A percentile compares a stretch with the other conserved stretches of the same genome.
phyloP scores from a whole-genome alignment of 2,888 invertebrate species.

The Pachliopta kotzebuea region DNA sequence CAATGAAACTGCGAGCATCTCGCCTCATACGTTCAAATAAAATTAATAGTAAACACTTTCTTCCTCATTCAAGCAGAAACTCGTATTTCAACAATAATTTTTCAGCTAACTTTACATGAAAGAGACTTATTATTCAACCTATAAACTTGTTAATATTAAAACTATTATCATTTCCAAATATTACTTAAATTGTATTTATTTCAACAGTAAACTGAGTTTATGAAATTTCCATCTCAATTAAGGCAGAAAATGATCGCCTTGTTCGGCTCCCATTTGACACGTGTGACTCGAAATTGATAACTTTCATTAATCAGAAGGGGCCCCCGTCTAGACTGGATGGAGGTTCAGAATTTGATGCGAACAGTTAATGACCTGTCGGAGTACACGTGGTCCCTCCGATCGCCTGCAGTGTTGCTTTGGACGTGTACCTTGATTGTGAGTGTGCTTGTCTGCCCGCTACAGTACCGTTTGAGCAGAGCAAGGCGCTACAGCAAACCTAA shows the following conservation, averaged over 20 bases:
- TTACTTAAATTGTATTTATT: too few relatives aligned
- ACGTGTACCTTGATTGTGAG: slow-evolving; percentile 24
- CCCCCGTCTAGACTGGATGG: slow-evolving; percentile 22
- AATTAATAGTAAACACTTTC: too few relatives aligned
- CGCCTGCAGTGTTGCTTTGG: slow-evolving; percentile 17
- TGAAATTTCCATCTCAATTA: too few relatives aligned
- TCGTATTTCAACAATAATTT: too few relatives aligned
- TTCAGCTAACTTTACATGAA: too few relatives aligned
- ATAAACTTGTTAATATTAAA: too few relatives aligned
- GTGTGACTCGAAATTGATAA: slow-evolving; percentile 8
- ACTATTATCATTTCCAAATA: too few relatives aligned
- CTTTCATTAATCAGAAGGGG: slow-evolving; percentile 11
- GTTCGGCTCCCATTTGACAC: neutral
- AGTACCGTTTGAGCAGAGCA: slow-evolving; percentile 18
- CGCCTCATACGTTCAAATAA: too few relatives aligned
- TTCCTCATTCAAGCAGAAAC: too few relatives aligned
- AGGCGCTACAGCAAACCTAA: slow-evolving; percentile 13
- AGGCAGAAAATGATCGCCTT: neutral
- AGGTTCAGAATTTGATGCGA: slow-evolving; percentile 24
- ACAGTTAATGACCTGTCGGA: slow-evolving; percentile 25
- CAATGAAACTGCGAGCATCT: neutral
- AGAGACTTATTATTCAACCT: too few relatives aligned
- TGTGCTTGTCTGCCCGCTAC: slow-evolving; percentile 28
- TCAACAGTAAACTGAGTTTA: too few relatives aligned
- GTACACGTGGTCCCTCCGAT: slow-evolving; percentile 13